Base-by-base conservation (phyloP, 53 echinoderm and acorn worm species). In the Zoroaster sp. region DNA sequence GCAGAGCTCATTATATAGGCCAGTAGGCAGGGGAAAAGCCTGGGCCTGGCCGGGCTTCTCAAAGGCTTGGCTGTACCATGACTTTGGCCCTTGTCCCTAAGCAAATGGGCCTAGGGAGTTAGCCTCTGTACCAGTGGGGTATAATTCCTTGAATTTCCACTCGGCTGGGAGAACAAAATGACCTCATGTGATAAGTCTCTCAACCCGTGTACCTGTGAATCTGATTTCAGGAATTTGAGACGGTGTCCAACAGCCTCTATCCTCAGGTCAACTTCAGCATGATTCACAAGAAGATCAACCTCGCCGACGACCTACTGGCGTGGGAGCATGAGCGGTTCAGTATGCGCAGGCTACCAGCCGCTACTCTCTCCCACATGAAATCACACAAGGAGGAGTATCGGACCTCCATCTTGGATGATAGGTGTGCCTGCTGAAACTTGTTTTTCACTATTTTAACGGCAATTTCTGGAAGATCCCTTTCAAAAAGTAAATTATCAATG, bases 311-410 rank as follows among this genome's bases (percentile, higher is more conserved):
- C 69, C 87, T 96, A 87, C 83, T 98, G 87, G 95, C 98, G 1
- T 98, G 98, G 98, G 98, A 98, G 47, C 98, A 98, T 47, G 98
- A 98, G 78, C 66, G 98, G 33, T 98, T 98, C 59, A 98, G 98
- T 45, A 98, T 98, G 89, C 88, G 94, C 9, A 82, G 95, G 54
- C 87, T 98, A n/a, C 94, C 98, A 2, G 98, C 98, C 8, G 95
- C 92, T 4, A 92, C 95, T 40, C 36, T 98, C 1, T 98, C 98
- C 12, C 95, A 95, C 51, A 93, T 95, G 8, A 43, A 92, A 25
- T 49, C 92, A 9, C 92, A 93, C 49, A 51, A 68, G n/a, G 87
- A 93, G 32, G 86, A 78, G 74, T 92, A 90, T 12, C 88, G 98
- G 32, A 93, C 91, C 9, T 90, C 99, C 41, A 96, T 99, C 31